Conservation (phyloP, 1,140 invertebrate species). For the Ptiloglossa arizonensis region DNA sequence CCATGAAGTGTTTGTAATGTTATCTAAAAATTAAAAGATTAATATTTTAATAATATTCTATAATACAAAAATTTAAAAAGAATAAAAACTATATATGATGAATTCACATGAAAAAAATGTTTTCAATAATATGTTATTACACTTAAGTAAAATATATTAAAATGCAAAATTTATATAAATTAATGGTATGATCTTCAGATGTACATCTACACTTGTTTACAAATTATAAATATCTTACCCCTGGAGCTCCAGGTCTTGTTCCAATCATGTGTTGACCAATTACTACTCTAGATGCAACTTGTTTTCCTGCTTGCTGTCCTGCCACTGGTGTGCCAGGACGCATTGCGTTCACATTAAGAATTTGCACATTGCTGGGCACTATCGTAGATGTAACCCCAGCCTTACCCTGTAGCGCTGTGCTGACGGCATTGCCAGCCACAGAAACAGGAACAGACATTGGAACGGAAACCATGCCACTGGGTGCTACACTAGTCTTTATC, state of each 20-base stretch:
- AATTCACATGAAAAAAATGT: background rate
- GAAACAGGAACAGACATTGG: conserved; percentile 86
- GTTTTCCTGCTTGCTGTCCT: conserved; percentile 88
- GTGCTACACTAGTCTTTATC: conserved; percentile 86
- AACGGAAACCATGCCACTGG: conserved; percentile 85
- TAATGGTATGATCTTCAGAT: background rate
- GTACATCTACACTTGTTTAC: conserved; percentile 10
- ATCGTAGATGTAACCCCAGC: conserved; percentile 83
- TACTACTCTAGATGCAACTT: conserved; percentile 89
- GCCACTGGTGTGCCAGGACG: conserved; percentile 86
- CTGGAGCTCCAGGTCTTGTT: conserved; percentile 88
- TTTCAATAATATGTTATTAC: background rate
- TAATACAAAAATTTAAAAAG: conserved; percentile 10
- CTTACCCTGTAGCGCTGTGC: conserved; percentile 82
- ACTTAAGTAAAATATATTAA: conserved; percentile 1
- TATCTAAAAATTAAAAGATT: conserved; percentile 85
- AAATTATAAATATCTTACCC: conserved; percentile 83
- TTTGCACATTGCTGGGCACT: conserved; percentile 90
- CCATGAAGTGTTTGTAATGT: conserved; percentile 92
- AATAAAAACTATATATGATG: background rate
- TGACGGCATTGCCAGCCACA: conserved; percentile 77
- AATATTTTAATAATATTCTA: conserved; percentile 42
- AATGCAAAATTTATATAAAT: background rate
- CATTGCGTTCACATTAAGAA: conserved; percentile 90
- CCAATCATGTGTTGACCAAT: conserved; percentile 91